These are phyloP conservation scores for Macrotrachela quadricornifera DNA, from an alignment of 1,140 invertebrate species.

Conservation along the genomic window DNA sequence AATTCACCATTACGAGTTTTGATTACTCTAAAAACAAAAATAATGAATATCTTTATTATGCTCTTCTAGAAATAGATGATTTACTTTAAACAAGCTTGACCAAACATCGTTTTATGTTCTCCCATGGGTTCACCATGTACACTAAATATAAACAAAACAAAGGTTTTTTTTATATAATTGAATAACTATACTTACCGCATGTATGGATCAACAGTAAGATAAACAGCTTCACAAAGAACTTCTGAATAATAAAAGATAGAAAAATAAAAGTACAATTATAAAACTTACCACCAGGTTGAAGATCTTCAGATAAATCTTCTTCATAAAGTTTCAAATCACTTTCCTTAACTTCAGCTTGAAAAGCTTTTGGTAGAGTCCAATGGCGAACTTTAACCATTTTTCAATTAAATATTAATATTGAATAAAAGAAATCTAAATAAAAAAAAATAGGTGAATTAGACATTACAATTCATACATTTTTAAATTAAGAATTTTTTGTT, in stretches of 20 bases:
- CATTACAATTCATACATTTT: too few relatives aligned
- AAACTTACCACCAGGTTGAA: not conserved
- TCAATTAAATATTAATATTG: too few relatives aligned
- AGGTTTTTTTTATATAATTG: not conserved
- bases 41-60: not conserved
- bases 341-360: slow-evolving; percentile 40
- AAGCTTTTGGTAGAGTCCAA: slow-evolving; percentile 39
- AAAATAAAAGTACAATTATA: not conserved
- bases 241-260: slow-evolving; percentile 30
- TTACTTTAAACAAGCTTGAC: slow-evolving; percentile 1
- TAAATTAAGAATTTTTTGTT: too few relatives aligned
- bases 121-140: not conserved
- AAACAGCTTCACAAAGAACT: slow-evolving; percentile 42
- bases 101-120: slow-evolving; percentile 11
- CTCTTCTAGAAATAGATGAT: not conserved
- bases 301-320: slow-evolving; percentile 34
- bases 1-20: slow-evolving; percentile 39
- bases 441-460: too few relatives aligned
- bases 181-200: slow-evolving; percentile 32
- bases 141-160: not conserved
- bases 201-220: slow-evolving; percentile 47
- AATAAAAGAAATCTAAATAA: too few relatives aligned
- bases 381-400: slow-evolving; percentile 32
- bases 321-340: slow-evolving; percentile 41
- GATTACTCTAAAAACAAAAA: slow-evolving; percentile 23